Evolutionary conservation across 2,888 invertebrate genomes (phyloP).

Genomic region (Subacronicta megacephala): DNA sequence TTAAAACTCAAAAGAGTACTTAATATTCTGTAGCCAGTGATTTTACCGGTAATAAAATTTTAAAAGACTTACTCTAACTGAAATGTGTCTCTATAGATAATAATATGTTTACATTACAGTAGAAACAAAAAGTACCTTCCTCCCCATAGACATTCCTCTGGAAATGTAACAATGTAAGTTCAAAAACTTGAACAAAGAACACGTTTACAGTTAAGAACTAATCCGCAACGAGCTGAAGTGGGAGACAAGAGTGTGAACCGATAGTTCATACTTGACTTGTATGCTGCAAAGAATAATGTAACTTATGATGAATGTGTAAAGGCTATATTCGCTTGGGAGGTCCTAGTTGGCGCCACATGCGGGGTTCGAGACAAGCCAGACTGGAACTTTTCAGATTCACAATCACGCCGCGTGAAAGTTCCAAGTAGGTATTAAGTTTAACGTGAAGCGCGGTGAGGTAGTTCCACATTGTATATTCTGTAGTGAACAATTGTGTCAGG

Average conservation of each 20-base stretch:
- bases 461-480: slow-evolving; percentile 61
- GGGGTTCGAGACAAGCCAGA: slow-evolving; percentile 62
- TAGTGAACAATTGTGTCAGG: slow-evolving; percentile 52
- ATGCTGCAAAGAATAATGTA: slow-evolving; percentile 29
- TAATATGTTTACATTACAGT: background rate
- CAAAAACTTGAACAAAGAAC: slow-evolving; percentile 60
- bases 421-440: slow-evolving; percentile 78
- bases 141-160: slow-evolving; percentile 16
- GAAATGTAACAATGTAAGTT: slow-evolving; percentile 37
- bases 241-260: slow-evolving; percentile 67
- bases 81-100: background rate
- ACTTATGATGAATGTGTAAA: slow-evolving; percentile 34
- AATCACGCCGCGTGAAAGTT: slow-evolving; percentile 80
- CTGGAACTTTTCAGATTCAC: slow-evolving; percentile 82
- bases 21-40: too few relatives aligned
- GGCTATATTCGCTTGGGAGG: slow-evolving; percentile 42
- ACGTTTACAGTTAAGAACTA: slow-evolving; percentile 66
- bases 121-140: slow-evolving; percentile 11
- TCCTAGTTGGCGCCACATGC: slow-evolving; percentile 64
- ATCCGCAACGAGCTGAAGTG: slow-evolving; percentile 66
- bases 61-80: too few relatives aligned
- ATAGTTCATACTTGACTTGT: slow-evolving; percentile 63
- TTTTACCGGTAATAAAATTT: too few relatives aligned
- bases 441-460: slow-evolving; percentile 70
- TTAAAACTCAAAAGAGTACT: too few relatives aligned